Percentiles rank a stretch among this genome's conserved stretches.
Conservation (phyloP, 2,797 vertebrate species). For the Macrochelys suwanniensis region DNA sequence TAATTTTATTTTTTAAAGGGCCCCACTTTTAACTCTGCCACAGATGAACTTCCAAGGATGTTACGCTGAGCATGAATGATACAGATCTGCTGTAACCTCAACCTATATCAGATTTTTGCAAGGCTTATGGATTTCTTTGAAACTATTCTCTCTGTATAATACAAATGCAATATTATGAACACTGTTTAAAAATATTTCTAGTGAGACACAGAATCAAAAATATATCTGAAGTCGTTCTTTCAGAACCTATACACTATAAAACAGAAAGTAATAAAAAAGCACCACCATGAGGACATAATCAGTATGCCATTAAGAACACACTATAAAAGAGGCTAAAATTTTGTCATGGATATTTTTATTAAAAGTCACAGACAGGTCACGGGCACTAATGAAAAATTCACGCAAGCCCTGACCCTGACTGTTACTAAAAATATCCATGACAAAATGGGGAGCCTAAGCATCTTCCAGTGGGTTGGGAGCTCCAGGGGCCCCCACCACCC, state of each 20-base stretch:
- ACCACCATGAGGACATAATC: conserved; percentile 29
- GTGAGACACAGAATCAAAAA: background rate
- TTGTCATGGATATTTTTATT: too few species aligned
- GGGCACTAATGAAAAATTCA: too few species aligned
- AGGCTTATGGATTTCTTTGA: background rate
- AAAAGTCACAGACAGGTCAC: too few species aligned
- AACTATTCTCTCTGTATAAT: background rate
- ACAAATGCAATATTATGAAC: background rate
- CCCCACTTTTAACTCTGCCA: background rate
- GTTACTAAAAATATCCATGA: too few species aligned
- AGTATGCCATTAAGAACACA: background rate
- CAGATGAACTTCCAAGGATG: background rate
- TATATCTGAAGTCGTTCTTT: background rate
- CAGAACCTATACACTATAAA: background rate
- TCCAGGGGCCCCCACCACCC: too few species aligned
- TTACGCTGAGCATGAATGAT: background rate
- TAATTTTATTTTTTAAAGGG: background rate
- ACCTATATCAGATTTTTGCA: background rate
- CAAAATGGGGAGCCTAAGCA: too few species aligned
- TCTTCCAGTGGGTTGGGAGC: too few species aligned
- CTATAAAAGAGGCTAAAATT: too few species aligned
- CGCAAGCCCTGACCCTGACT: too few species aligned
- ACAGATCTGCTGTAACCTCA: background rate
- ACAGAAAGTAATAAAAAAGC: conserved; percentile 20
- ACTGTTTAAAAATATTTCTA: background rate